Percentiles rank a stretch among this genome's conserved stretches.
These are phyloP conservation scores for Eulemur albifrons DNA, from an alignment of 2,797 vertebrate species.

Conservation along the genomic window DNA sequence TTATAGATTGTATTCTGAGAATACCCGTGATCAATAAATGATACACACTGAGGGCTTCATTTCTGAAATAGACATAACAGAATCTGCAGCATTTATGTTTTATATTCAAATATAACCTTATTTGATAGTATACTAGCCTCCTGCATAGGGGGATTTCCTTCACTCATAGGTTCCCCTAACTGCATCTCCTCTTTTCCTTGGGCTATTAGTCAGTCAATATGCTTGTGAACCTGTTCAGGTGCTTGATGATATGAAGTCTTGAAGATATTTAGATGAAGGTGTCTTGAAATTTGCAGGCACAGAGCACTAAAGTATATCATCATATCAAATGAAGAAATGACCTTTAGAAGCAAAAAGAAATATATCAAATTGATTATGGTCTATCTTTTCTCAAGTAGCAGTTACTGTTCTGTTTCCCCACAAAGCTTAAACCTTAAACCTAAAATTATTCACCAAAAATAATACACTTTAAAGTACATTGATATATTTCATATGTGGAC, in stretches of 20 bases:
- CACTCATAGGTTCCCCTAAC: slow-evolving; percentile 80
- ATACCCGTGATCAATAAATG: slow-evolving; percentile 24
- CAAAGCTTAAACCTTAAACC: slow-evolving; percentile 9
- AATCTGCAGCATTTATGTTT: slow-evolving; percentile 58
- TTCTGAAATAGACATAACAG: slow-evolving; percentile 49
- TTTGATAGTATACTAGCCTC: slow-evolving; percentile 72
- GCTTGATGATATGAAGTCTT: slow-evolving; percentile 91
- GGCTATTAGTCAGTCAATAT: slow-evolving; percentile 93
- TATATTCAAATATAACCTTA: slow-evolving; percentile 73
- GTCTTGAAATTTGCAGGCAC: slow-evolving; percentile 95
- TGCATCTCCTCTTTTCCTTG: slow-evolving; percentile 90
- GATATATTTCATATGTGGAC: not conserved
- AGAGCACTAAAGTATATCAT: slow-evolving; percentile 92
- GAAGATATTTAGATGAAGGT: slow-evolving; percentile 95
- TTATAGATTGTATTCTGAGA: slow-evolving; percentile 2
- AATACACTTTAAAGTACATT: not conserved
- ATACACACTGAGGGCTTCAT: not conserved
- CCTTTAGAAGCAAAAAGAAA: slow-evolving; percentile 84
- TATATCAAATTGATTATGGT: slow-evolving; percentile 62
- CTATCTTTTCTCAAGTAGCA: slow-evolving; percentile 23
- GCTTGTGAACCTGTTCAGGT: slow-evolving; percentile 88
- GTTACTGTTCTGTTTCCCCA: not conserved
- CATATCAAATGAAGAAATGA: slow-evolving; percentile 93
- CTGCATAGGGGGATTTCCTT: slow-evolving; percentile 72
- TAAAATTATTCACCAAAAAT: slow-evolving; percentile 36